Conservation (phyloP, 53 echinoderm and acorn worm species). For the Luidia sarsii region DNA sequence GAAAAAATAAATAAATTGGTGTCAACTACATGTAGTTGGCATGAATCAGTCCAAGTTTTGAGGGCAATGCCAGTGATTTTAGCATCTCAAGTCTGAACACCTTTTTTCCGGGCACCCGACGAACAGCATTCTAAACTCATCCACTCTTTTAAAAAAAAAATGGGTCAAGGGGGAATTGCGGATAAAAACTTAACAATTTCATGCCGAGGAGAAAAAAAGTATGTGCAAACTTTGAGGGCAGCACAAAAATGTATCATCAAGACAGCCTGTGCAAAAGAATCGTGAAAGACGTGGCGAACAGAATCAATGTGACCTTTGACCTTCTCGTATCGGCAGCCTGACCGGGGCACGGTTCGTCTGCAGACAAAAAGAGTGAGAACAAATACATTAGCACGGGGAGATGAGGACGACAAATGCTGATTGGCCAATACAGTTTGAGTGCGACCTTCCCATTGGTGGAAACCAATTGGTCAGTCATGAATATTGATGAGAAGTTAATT, state of each 20-base stretch:
- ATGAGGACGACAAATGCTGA: too few relatives aligned
- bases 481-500: too few relatives aligned
- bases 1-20: too few relatives aligned
- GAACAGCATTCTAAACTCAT: not conserved
- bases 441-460: too few relatives aligned
- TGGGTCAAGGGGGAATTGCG: not conserved
- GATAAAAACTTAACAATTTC: not conserved
- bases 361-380: not conserved
- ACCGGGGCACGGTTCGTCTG: conserved; percentile 44
- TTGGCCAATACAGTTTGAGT: too few relatives aligned
- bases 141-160: not conserved
- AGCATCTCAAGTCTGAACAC: not conserved
- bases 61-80: not conserved
- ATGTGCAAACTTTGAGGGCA: conserved; percentile 5
- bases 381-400: too few relatives aligned
- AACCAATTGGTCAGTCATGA: too few relatives aligned
- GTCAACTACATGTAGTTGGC: too few relatives aligned
- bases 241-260: conserved; percentile 7
- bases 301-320: conserved; percentile 35
- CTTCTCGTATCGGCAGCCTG: not conserved
- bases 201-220: not conserved
- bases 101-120: not conserved
- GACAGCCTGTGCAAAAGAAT: not conserved
- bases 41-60: too few relatives aligned
- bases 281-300: conserved; percentile 25